phyloP scores from a whole-genome alignment of 1,140 invertebrate genomes.

The Drosophila ambigua region DNA sequence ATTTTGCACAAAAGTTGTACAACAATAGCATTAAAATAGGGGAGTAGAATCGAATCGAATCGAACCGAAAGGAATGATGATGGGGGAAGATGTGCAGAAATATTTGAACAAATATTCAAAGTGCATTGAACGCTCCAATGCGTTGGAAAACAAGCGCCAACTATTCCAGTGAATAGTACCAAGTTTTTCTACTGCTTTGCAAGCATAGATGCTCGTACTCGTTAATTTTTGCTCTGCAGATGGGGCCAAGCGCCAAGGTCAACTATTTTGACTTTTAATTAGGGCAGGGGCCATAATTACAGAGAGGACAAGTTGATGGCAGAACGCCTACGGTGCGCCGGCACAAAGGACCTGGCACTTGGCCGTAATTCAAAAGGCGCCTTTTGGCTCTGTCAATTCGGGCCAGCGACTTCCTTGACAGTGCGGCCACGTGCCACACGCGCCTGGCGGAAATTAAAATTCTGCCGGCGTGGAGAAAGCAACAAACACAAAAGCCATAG shows the following conservation, averaged over 20 bases:
- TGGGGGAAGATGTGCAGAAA: conserved; percentile 39
- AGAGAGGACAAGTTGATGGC: conserved; percentile 4
- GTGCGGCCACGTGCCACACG: conserved; percentile 50
- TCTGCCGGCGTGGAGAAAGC: conserved; percentile 52
- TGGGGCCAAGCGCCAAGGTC: conserved; percentile 17
- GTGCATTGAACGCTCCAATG: conserved; percentile 64
- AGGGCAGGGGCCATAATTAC: conserved; percentile 41
- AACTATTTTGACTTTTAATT: conserved; percentile 48
- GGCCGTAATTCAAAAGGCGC: too few relatives aligned
- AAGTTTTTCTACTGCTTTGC: conserved; percentile 10
- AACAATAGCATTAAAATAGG: conserved; percentile 72
- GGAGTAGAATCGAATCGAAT: conserved; percentile 21
- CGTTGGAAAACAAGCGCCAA: conserved; percentile 52
- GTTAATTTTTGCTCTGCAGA: not conserved
- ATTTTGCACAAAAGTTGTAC: conserved; percentile 71
- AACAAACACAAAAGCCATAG: conserved; percentile 18
- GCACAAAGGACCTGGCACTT: conserved; percentile 33
- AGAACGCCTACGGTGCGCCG: conserved; percentile 28
- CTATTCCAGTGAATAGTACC: conserved; percentile 45
- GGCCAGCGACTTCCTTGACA: conserved; percentile 45
- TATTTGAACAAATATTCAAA: conserved; percentile 70
- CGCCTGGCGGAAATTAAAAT: conserved; percentile 74
- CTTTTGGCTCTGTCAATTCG: conserved; percentile 24
- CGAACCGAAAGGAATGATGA: not conserved
- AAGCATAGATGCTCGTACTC: too few relatives aligned